Percentiles rank a stretch among this genome's conserved stretches.
phyloP scores from a whole-genome alignment of 2,888 invertebrate species.

The Agrotis exclamationis region DNA sequence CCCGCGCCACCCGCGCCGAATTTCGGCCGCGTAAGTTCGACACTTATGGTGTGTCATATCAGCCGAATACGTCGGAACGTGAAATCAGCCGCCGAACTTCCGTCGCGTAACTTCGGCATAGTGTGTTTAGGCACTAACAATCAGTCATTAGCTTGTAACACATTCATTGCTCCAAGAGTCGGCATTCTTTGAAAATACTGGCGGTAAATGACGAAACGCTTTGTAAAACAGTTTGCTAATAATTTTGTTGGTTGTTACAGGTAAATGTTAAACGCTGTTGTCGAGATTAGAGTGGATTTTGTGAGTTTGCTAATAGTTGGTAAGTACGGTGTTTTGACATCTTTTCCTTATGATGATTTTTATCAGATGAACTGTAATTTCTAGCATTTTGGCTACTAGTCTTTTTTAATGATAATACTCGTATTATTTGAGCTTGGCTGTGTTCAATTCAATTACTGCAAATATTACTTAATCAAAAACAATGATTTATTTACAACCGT shows the following conservation, averaged over 20 bases:
- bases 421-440: no score
- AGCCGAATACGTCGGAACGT: no score
- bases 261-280: constrained; percentile 40
- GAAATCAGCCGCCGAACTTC: no score
- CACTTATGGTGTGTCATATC: no score
- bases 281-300: constrained; percentile 4
- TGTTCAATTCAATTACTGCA: no score
- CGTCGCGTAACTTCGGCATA: no score
- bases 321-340: constrained; percentile 13
- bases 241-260: constrained; percentile 55
- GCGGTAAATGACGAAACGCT: constrained; percentile 24
- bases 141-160: constrained; percentile 43
- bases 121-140: no score
- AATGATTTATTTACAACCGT: no score
- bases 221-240: constrained; percentile 35
- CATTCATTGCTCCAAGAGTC: constrained; percentile 15
- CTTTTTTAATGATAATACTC: no score
- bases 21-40: no score
- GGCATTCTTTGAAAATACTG: constrained; percentile 31
- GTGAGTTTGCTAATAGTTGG: constrained; percentile 7
- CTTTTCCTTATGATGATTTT: background rate
- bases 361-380: background rate
- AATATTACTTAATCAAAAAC: no score
- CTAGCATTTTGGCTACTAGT: background rate
- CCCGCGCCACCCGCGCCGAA: no score